A percentile compares a stretch with the other conserved stretches of the same genome.
These are phyloP conservation scores for Coilia nasus DNA, from an alignment of 2,797 vertebrate genomes.

Conservation along the genomic window DNA sequence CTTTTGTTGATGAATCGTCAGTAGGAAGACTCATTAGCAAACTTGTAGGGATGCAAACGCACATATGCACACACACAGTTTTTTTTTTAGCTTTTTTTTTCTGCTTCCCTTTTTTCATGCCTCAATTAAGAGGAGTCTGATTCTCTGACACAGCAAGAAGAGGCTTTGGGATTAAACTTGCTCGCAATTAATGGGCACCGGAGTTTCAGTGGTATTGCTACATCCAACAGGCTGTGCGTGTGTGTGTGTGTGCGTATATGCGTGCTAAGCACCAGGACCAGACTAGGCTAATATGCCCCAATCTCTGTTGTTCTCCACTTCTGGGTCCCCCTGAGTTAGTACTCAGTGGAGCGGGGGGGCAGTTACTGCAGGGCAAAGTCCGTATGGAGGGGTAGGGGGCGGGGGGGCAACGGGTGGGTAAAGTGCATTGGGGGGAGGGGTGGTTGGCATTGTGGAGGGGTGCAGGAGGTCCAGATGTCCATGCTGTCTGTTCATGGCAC, in stretches of 20 bases:
- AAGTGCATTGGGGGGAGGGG: slow-evolving; percentile 14
- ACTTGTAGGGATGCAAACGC: neutral
- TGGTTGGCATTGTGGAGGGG: neutral
- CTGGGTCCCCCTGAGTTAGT: slow-evolving; percentile 15
- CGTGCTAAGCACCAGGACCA: neutral
- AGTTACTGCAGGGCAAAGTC: neutral
- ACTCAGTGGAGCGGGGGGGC: slow-evolving; percentile 3
- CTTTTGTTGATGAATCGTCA: neutral
- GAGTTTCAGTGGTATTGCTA: neutral
- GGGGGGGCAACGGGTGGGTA: slow-evolving; percentile 36
- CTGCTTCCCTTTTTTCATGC: neutral
- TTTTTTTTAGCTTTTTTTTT: neutral
- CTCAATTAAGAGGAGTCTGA: slow-evolving; percentile 9
- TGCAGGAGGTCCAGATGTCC: slow-evolving; percentile 9
- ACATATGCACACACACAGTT: neutral
- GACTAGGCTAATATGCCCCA: slow-evolving; percentile 10
- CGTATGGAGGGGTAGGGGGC: neutral
- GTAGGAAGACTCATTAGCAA: slow-evolving; percentile 7
- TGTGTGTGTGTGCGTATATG: neutral
- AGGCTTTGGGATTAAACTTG: slow-evolving; percentile 17
- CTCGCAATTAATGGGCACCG: slow-evolving; percentile 2
- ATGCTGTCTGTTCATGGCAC: neutral
- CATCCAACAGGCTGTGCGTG: slow-evolving; percentile 7
- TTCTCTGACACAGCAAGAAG: neutral
- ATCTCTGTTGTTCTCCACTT: slow-evolving; percentile 19